Evolutionary conservation across 1,140 invertebrate genomes (phyloP).

Genomic region (Drosophila leontia): DNA sequence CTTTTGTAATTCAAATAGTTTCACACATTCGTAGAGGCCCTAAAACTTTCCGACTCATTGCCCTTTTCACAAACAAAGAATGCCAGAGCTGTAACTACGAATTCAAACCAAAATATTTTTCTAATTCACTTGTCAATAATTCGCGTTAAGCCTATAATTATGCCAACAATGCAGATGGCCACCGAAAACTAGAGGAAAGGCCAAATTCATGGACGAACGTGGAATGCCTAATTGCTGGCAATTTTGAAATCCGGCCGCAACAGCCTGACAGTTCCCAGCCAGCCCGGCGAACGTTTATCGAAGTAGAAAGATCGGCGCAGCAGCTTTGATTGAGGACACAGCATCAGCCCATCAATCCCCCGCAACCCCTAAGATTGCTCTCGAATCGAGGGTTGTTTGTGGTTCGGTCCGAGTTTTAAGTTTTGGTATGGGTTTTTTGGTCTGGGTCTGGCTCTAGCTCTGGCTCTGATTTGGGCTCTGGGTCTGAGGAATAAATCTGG

Average conservation of each 20-base stretch:
- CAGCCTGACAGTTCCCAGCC: slow-evolving; percentile 35
- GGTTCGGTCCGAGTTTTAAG: slow-evolving; percentile 36
- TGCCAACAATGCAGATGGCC: slow-evolving; percentile 66
- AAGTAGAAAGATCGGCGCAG: slow-evolving; percentile 69
- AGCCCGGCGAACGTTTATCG: slow-evolving; percentile 49
- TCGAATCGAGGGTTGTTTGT: slow-evolving; percentile 71
- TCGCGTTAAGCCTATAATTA: slow-evolving; percentile 74
- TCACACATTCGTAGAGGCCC: slow-evolving; percentile 23
- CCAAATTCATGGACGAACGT: slow-evolving; percentile 23
- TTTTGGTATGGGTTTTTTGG: slow-evolving; percentile 4
- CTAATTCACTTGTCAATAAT: slow-evolving; percentile 78
- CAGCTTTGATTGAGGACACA: slow-evolving; percentile 66
- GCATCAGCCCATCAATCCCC: slow-evolving; percentile 25
- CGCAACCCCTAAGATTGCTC: slow-evolving; percentile 60
- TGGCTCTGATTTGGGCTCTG: background rate
- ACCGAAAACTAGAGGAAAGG: slow-evolving; percentile 20
- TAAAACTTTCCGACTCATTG: slow-evolving; percentile 42
- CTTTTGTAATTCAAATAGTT: slow-evolving; percentile 34
- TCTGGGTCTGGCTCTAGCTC: slow-evolving; percentile 1
- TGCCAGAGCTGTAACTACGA: slow-evolving; percentile 4
- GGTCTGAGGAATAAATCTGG: slow-evolving; percentile 19
- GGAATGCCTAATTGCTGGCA: slow-evolving; percentile 72
- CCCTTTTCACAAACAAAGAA: slow-evolving; percentile 18
- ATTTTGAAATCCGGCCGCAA: slow-evolving; percentile 55
- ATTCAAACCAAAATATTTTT: slow-evolving; percentile 59